Base-by-base conservation (phyloP, 1,140 invertebrate species). In the Stegodyphus dumicola region DNA sequence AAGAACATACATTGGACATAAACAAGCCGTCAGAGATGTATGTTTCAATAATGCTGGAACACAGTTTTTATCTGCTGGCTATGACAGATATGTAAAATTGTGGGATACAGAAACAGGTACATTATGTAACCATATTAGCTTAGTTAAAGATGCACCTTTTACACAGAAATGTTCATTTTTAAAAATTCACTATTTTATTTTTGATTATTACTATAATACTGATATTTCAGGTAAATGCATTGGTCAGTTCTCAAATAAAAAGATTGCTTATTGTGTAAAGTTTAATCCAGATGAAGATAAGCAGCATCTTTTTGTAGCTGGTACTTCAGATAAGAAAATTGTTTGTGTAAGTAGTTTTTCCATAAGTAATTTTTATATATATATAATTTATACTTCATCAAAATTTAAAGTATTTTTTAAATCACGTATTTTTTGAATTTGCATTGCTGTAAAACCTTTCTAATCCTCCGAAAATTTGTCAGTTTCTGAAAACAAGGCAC, bases 321-420 rank as follows among this genome's bases (percentile, higher is more conserved):
- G 99, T 83, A 99, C 98, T 18, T 97, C 97, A 6, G 98, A 99
- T 90, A 99, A 99, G 90, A 99, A 99, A 92, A 99, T 99, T 89
- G 95, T 99, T 89, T 99, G 97, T 92, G 81, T 85, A 76, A 85
- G 81, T 85, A 69, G 7, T 17, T 6, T 48, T 54, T 33, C 33
- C 33, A 33, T 33, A 33, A 33, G 33, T 33, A 33, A 33, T 6
- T 73, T 13, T 76, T 64, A 18, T 33, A 76, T 73, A 0, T 10
- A 49, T 73, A 53, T 15, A 10, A 60, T 60, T 56, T 75, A 15
- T 33, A 33, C 33, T 33, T 33, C 33, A 33, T 17, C 49, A 48
- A n/a, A 56, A 51, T 48, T 13, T 6, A 51, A 33, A 17, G 18
- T 18, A 75, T 54, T 53, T 6, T 60, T 48, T 17, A 60, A 11